These are phyloP conservation scores for Melipona quadrifasciata DNA, from an alignment of 1,140 invertebrate species.

Conservation along the genomic window DNA sequence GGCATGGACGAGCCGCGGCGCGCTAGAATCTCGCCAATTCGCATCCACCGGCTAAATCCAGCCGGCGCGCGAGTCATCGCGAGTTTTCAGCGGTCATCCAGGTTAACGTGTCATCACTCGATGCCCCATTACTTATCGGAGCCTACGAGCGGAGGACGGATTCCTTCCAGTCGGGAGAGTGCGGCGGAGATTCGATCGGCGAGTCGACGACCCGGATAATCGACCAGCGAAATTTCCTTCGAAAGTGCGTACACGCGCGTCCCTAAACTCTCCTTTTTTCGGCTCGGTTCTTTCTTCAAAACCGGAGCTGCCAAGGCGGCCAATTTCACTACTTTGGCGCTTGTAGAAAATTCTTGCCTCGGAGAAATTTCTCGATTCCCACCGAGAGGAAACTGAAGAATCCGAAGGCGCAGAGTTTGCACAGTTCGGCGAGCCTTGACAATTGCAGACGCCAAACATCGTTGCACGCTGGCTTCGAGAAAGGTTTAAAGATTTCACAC, in stretches of 20 bases:
- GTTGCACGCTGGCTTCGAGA: no score
- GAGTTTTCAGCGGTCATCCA: conserved; percentile 67
- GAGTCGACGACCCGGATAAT: conserved; percentile 55
- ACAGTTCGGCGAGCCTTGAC: not conserved
- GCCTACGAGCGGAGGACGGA: conserved; percentile 22
- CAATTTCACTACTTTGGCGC: no score
- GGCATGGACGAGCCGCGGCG: conserved; percentile 73
- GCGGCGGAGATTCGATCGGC: conserved; percentile 30
- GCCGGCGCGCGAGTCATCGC: conserved; percentile 55
- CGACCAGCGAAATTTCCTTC: conserved; percentile 41
- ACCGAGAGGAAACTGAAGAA: no score
- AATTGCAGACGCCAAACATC: no score
- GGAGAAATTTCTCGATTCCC: no score
- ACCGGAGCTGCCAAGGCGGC: no score
- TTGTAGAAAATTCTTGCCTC: no score
- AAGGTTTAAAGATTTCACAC: no score
- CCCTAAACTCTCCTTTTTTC: no score
- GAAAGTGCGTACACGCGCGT: conserved; percentile 8
- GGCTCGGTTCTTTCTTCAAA: no score
- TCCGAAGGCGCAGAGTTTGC: not conserved
- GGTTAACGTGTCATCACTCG: conserved; percentile 73
- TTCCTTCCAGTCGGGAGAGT: conserved; percentile 49
- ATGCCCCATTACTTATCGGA: conserved; percentile 61
- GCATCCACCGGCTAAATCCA: conserved; percentile 71
- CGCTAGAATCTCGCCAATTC: conserved; percentile 78